Conservation (phyloP, 2,888 invertebrate species). For the Drosophila histrio region DNA sequence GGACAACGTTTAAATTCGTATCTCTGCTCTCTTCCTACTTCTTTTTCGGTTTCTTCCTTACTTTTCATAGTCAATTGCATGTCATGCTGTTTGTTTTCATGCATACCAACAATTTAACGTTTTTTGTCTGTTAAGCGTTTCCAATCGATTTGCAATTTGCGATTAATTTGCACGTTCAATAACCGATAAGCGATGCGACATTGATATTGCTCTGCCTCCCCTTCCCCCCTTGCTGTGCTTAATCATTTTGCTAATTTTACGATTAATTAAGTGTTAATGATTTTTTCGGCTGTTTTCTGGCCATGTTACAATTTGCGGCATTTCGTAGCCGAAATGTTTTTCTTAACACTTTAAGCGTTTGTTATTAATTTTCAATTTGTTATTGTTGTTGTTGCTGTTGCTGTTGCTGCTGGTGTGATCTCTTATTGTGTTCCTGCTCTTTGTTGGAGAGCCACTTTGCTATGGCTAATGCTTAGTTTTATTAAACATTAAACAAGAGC, state of each 20-base stretch:
- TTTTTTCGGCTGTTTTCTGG: slow-evolving; percentile 18
- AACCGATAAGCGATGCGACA: slow-evolving; percentile 64
- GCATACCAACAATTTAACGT: slow-evolving; percentile 51
- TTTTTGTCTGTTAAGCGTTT: slow-evolving; percentile 44
- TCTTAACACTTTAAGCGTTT: slow-evolving; percentile 41
- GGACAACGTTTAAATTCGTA: neutral
- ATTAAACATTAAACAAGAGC: slow-evolving; percentile 63
- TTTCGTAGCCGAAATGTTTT: slow-evolving; percentile 25
- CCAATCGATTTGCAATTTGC: slow-evolving; percentile 65
- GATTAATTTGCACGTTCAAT: slow-evolving; percentile 54
- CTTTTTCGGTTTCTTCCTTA: neutral
- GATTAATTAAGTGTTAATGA: slow-evolving; percentile 43
- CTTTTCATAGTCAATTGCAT: slow-evolving; percentile 29
- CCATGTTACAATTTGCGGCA: slow-evolving; percentile 61
- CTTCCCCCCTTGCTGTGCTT: neutral
- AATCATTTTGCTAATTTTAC: slow-evolving; percentile 43
- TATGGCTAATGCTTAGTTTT: slow-evolving; percentile 63
- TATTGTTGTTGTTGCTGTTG: slow-evolving; percentile 9
- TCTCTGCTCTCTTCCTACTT: slow-evolving; percentile 28
- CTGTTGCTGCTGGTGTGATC: neutral
- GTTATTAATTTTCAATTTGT: slow-evolving; percentile 60
- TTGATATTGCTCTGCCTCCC: slow-evolving; percentile 42
- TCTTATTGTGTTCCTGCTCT: slow-evolving; percentile 46
- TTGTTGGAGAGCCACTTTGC: slow-evolving; percentile 36
- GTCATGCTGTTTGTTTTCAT: slow-evolving; percentile 36